Base-by-base conservation (phyloP, 2,797 vertebrate species). In the Spinibarbus caldwelli region DNA sequence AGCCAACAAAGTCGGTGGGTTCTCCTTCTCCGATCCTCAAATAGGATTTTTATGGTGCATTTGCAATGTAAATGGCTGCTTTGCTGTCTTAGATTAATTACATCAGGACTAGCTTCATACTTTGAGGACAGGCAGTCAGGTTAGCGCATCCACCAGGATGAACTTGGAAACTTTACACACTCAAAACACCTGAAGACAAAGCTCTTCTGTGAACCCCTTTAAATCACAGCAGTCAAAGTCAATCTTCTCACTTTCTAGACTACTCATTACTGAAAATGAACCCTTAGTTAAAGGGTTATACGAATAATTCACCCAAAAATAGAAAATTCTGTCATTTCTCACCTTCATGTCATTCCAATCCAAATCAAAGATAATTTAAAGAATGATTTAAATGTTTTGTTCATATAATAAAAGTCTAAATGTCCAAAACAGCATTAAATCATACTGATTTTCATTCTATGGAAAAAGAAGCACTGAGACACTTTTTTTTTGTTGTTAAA, bases 61-160 rank as follows among this genome's bases (percentile, higher is more conserved):
- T 94, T 94, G 88, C 90, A 92, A 88, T 94, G 92, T 90, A 91
- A 94, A 93, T 92, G 85, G 80, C 68, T 88, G 90, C 90, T 85
- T 90, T 83, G 90, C 86, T 87, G 75, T 89, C 87, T 91, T 90
- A 71, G 91, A 93, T 92, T 91, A 70, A 88, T 88, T 90, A 59
- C 45, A 52, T 86, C 87, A 87, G 89, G 89, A 85, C n/a, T 78
- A 45, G 29, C 71, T 72, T 86, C 62, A 77, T 83, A 88, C 78
- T 71, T 85, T 73, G 70, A 77, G 47, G 21, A 80, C 62, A 45
- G 85, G 70, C 34, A 67, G 68, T 45, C 75, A 71, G 88, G 86
- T 80, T 45, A 71, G 72, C 85, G 78, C 78, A 84, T 49, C 19
- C 14, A 49, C 80, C 29, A 62, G 54, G 31, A 59, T 73, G 36